phyloP scores from a whole-genome alignment of 1,140 invertebrate genomes.

The Nautilus pompilius region DNA sequence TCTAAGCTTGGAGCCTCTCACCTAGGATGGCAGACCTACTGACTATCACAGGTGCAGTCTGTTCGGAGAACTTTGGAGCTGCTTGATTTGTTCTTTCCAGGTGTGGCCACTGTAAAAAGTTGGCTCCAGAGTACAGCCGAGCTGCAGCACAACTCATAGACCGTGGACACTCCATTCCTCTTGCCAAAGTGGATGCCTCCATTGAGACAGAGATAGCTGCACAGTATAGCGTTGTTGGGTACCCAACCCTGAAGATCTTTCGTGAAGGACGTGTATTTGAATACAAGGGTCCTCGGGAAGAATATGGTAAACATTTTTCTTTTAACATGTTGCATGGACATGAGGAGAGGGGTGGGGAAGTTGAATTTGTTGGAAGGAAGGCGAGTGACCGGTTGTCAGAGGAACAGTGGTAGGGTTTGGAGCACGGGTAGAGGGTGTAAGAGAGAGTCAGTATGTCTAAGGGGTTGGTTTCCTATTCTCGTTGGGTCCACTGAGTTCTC shows the following conservation, averaged over 20 bases:
- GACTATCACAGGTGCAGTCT: no score
- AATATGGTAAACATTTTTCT: slow-evolving; percentile 21
- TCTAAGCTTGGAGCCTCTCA: no score
- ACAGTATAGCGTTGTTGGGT: slow-evolving; percentile 85
- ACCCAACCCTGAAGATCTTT: slow-evolving; percentile 97
- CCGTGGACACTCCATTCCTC: slow-evolving; percentile 81
- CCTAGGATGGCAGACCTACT: no score
- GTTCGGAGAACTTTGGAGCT: no score
- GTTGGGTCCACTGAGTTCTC: no score
- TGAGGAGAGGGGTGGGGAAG: not conserved
- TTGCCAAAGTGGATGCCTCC: slow-evolving; percentile 77
- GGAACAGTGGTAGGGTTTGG: no score
- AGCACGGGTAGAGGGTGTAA: no score
- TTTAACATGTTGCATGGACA: not conserved
- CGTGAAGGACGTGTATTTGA: slow-evolving; percentile 80
- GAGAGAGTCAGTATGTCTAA: no score
- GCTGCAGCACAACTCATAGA: slow-evolving; percentile 79
- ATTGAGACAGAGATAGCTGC: slow-evolving; percentile 75
- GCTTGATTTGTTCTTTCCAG: slow-evolving; percentile 23
- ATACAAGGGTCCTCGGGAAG: slow-evolving; percentile 84
- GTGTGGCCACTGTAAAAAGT: slow-evolving; percentile 92
- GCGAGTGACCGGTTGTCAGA: no score
- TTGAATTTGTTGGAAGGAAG: not conserved
- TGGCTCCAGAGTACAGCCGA: slow-evolving; percentile 95
- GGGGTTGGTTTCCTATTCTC: no score